Conservation (phyloP, 1,140 invertebrate species). For the Caenorhabditis tropicalis region DNA sequence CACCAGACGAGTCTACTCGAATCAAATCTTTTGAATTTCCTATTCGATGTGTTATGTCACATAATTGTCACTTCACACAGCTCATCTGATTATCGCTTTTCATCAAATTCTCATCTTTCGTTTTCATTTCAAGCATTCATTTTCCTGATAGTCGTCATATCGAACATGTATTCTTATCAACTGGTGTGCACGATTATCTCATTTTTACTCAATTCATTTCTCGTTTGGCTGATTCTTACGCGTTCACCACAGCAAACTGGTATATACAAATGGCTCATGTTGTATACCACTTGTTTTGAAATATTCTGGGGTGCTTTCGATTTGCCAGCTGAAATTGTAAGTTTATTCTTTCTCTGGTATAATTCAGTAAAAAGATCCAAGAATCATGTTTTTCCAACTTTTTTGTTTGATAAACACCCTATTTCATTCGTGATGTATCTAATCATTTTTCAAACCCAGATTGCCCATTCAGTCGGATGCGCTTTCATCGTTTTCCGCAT, state of each 20-base stretch:
- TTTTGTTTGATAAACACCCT: no score
- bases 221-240: not conserved
- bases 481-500: not conserved
- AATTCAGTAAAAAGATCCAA: not conserved
- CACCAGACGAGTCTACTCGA: not conserved
- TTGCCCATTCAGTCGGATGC: not conserved
- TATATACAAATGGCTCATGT: not conserved
- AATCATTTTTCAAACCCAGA: not conserved
- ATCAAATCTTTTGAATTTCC: not conserved
- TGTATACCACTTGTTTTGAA: conserved; percentile 6
- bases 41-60: not conserved
- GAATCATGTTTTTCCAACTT: no score
- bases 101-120: not conserved
- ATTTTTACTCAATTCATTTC: conserved; percentile 6
- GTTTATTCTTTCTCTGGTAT: not conserved
- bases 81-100: not conserved
- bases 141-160: not conserved
- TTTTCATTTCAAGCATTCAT: not conserved
- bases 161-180: not conserved
- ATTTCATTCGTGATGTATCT: no score
- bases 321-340: not conserved
- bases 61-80: not conserved
- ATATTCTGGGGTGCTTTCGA: not conserved
- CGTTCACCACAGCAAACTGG: not conserved
- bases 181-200: not conserved